Evolutionary conservation across 2,797 vertebrate species (phyloP), one percentile per base, ranked within the genome.

Genomic region (Ptychadena robeensis): DNA sequence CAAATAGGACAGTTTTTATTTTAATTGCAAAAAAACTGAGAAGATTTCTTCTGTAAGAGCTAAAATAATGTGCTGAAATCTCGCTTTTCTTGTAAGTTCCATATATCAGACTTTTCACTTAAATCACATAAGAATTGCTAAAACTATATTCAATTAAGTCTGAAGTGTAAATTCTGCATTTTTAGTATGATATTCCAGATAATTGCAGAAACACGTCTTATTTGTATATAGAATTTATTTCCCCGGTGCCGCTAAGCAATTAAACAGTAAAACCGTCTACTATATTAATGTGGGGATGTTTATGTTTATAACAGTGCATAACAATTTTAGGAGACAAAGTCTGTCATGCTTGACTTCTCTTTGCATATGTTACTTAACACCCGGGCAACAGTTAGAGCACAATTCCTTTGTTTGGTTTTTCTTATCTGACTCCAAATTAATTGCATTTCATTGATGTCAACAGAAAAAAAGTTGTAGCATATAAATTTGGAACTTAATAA

Each of bases 181-280:
- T 38, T 18, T 37, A 63, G 57, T 53, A 38, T 35, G 37, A 38
- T 28, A 64, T 65, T 66, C 9, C 63, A 66, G 61, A 77, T 66
- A 66, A 30, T 31, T 66, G 63, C 66, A 31, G 11, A 30, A 27
- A 11, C 38, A 40, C 22, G 40, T 64, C 64, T 28, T 30, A 48
- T 66, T 28, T 77, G 37, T 66, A 32, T 31, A 44, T 31, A 68
- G 32, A 48, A 34, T 32, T 10, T 66, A 66, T 77, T 66, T 77
- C 61, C 59, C 63, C 25, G 27, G 37, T 48, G 63, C 38, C 38
- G 40, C 27, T n/a, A 67, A 74, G 74, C 61, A 64, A 77, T 77
- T 77, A 77, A 66, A 77, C 40, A 48, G 15, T 77, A 77, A 77
- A 67, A 66, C 15, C 38, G 30, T 66, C 65, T 30, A 77, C 65